These are phyloP conservation scores for Aricia agestis DNA, from an alignment of 1,140 invertebrate genomes.

Conservation along the genomic window DNA sequence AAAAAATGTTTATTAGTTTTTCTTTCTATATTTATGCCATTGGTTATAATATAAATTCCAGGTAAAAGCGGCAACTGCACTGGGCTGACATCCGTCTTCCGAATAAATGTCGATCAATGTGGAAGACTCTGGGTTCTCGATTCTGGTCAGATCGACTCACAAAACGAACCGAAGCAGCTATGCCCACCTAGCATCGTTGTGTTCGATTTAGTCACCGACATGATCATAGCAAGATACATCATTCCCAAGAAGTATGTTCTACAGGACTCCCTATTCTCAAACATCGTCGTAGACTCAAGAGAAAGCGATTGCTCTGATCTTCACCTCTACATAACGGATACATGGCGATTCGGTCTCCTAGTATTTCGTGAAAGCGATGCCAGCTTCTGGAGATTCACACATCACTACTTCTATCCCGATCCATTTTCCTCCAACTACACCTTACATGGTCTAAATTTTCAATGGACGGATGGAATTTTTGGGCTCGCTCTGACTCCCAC, in stretches of 20 bases:
- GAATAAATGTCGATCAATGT: constrained; percentile 84
- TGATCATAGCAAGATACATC: constrained; percentile 78
- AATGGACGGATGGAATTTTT: constrained; percentile 89
- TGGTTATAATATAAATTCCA: constrained; percentile 32
- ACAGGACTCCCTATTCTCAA: constrained; percentile 84
- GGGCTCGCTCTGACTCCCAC: constrained; percentile 82
- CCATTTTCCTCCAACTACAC: constrained; percentile 83
- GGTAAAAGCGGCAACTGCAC: constrained; percentile 74
- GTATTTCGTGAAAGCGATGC: constrained; percentile 82
- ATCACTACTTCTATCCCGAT: constrained; percentile 87
- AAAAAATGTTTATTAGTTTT: no score
- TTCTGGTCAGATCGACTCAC: constrained; percentile 80
- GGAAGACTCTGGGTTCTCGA: constrained; percentile 86
- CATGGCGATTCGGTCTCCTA: constrained; percentile 84
- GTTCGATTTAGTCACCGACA: constrained; percentile 82
- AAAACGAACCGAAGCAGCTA: constrained; percentile 77
- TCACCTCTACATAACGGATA: constrained; percentile 83
- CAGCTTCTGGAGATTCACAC: constrained; percentile 83
- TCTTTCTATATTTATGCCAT: no score
- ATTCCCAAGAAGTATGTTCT: constrained; percentile 82
- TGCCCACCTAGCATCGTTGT: constrained; percentile 86
- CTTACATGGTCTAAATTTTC: constrained; percentile 83
- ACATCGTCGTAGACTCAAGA: constrained; percentile 83
- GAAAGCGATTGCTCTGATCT: constrained; percentile 80
- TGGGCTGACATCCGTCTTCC: constrained; percentile 85